Conservation (phyloP, 2,797 vertebrate species). For the Tenualosa thibaudeaui region DNA sequence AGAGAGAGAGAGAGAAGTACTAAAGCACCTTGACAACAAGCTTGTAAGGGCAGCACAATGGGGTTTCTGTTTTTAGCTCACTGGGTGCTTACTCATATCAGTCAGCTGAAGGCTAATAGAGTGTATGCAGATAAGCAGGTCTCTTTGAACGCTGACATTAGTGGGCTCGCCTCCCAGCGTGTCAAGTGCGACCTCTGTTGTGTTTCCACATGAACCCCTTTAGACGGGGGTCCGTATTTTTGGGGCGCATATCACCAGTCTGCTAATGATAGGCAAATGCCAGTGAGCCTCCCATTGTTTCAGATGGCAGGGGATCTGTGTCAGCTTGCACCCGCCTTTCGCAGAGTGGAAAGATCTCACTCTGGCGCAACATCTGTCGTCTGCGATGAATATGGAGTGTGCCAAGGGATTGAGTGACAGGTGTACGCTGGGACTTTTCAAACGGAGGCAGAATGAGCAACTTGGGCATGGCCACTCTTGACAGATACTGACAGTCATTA, state of each 20-base stretch:
- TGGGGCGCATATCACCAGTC: neutral
- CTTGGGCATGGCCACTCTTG: neutral
- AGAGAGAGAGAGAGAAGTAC: constrained; percentile 19
- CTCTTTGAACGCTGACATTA: constrained; percentile 40
- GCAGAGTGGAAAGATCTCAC: neutral
- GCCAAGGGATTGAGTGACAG: constrained; percentile 3
- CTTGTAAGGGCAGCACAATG: constrained; percentile 43
- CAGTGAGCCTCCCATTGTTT: constrained; percentile 27
- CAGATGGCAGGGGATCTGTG: constrained; percentile 19
- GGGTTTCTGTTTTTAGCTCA: constrained; percentile 40
- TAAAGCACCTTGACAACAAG: constrained; percentile 50
- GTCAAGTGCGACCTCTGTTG: constrained; percentile 34
- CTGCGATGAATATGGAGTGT: neutral
- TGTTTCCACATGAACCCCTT: neutral
- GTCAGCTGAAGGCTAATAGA: constrained; percentile 38
- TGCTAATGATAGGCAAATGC: constrained; percentile 24
- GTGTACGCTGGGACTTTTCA: neutral
- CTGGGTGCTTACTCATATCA: constrained; percentile 32
- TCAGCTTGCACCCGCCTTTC: neutral
- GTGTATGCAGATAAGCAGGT: constrained; percentile 40
- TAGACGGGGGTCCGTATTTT: neutral
- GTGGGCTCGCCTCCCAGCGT: constrained; percentile 25
- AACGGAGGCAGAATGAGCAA: neutral
- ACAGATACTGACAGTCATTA: neutral
- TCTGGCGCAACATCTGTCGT: constrained; percentile 1